phyloP scores from a whole-genome alignment of 2,797 vertebrate species.

The Chloroceryle inda region DNA sequence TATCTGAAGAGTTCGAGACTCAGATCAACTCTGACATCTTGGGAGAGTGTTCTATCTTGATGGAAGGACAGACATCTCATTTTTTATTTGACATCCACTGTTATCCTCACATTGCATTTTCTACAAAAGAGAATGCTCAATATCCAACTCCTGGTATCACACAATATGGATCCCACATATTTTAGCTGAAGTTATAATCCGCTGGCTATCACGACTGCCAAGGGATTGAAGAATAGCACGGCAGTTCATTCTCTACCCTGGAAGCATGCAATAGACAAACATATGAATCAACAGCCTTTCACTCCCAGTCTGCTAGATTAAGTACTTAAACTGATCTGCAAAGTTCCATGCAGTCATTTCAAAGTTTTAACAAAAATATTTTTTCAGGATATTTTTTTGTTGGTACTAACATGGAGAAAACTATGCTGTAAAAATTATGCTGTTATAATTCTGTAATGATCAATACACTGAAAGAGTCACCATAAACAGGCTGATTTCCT shows the following conservation, averaged over 20 bases:
- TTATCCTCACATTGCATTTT: neutral
- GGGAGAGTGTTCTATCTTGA: neutral
- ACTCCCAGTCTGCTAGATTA: neutral
- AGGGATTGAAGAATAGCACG: neutral
- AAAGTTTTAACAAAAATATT: neutral
- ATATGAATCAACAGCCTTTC: neutral
- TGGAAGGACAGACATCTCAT: neutral
- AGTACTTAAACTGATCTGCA: neutral
- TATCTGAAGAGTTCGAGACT: neutral
- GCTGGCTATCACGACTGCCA: neutral
- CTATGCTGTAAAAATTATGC: neutral
- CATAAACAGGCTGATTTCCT: neutral
- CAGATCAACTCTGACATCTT: neutral
- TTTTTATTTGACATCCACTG: neutral
- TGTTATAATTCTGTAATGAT: neutral
- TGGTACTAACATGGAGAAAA: neutral
- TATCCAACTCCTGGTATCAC: neutral
- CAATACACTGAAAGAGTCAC: neutral
- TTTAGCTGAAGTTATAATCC: neutral
- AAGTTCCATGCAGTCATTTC: neutral
- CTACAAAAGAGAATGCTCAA: neutral
- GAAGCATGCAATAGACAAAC: neutral
- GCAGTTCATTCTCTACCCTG: neutral
- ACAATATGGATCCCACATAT: neutral
- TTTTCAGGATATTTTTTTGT: neutral